Base-by-base conservation (phyloP, 2,888 invertebrate genomes). In the Isotomurus palustris region DNA sequence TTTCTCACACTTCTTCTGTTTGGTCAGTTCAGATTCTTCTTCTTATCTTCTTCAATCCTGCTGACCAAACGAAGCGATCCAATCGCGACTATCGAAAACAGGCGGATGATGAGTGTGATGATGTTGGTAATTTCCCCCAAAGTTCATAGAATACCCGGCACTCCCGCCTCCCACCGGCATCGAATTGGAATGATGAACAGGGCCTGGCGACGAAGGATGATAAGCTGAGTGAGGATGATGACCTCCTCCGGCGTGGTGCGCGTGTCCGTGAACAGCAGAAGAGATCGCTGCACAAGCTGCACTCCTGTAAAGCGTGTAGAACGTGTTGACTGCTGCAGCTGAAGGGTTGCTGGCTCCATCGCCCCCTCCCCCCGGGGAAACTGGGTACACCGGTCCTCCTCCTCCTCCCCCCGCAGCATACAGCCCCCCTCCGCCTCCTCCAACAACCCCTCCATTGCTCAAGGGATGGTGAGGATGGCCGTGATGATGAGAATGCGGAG, bases 221-320 rank as follows among this genome's bases (percentile, higher is more conserved):
- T 19, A 24, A 14, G 19, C 12, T 14, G 14, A 14, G 25, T 47
- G 47, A 28, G 25, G 47, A 27, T 17, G 28, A 4, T 27, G 19
- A 6, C 28, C 28, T 3, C 28, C 28, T 3, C 4, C 19, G 5
- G 17, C 12, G n/a, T 49, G 32, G 21, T 29, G 49, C 32, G 25
- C 27, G 28, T 49, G 49, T 6, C 22, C 21, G 24, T 45, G 45
- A 10, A 17, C 32, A 5, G 14, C 27, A 6, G 28, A 32, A 12
- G 28, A 27, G 25, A 28, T 28, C 6, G 49, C 49, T 32, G 32
- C 32, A 8, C 10, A 10, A 19, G 40, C 40, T 22, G 44, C 62
- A 49, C 59, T 64, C 22, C 66, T 40, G 29, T 66, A 66, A 21
- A 66, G 41, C 38, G 45, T 57, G 51, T 62, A 66, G 48, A 66